Evolutionary conservation across 2,113 vertebrate species (phyloP).

Genomic region (Pelecanoides urinatrix): DNA sequence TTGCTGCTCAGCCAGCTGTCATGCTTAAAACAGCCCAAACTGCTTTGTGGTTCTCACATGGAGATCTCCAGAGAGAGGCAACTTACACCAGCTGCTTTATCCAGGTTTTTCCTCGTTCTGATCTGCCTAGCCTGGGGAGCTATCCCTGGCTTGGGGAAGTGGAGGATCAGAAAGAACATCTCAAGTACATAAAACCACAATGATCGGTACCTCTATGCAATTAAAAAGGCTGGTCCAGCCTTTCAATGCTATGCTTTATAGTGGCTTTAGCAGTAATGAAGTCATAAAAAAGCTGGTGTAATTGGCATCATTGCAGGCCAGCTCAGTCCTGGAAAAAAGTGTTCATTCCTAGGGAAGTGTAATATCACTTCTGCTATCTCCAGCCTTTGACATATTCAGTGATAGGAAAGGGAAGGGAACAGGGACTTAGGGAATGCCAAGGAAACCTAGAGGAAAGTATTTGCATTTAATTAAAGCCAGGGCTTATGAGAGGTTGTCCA

Average conservation of each 20-base stretch:
- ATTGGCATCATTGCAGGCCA: background rate
- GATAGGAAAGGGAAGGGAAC: background rate
- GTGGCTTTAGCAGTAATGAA: background rate
- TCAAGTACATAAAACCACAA: background rate
- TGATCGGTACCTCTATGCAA: background rate
- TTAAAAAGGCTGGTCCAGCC: background rate
- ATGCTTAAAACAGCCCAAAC: slow-evolving; percentile 1
- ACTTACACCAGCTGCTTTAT: background rate
- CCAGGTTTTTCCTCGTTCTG: background rate
- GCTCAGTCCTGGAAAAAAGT: background rate
- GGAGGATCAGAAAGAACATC: background rate
- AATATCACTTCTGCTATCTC: background rate
- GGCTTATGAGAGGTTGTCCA: background rate
- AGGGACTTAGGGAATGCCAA: background rate
- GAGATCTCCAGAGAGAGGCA: background rate
- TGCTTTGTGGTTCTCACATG: background rate
- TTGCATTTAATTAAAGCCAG: slow-evolving; percentile 1
- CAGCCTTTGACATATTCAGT: background rate
- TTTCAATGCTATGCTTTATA: background rate
- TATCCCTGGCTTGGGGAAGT: background rate
- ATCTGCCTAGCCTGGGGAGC: background rate
- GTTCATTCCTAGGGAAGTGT: background rate
- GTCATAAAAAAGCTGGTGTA: slow-evolving; percentile 14
- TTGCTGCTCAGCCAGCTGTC: slow-evolving; percentile 20
- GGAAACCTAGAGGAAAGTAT: background rate